Conservation (phyloP, 2,113 vertebrate species). For the Mustela nigripes region DNA sequence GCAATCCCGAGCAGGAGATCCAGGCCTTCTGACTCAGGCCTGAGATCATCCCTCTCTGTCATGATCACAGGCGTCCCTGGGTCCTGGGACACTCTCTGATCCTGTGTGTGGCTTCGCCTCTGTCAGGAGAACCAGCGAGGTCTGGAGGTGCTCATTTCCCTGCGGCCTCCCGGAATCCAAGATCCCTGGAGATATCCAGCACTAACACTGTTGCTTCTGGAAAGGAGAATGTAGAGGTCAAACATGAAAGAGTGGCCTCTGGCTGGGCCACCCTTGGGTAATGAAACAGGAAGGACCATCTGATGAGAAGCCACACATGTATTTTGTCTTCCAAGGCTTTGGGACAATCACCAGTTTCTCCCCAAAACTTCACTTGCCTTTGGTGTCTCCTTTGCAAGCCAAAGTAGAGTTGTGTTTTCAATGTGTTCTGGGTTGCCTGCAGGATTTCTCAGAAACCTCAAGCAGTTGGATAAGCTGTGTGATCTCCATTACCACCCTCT, state of each 20-base stretch:
- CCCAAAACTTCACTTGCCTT: not conserved
- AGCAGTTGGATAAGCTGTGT: constrained; percentile 54
- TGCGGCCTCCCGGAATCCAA: not conserved
- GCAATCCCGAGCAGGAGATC: not conserved
- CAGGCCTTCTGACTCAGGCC: not conserved
- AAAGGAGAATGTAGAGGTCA: not conserved
- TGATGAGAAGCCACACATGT: not conserved
- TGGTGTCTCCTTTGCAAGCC: constrained; percentile 11
- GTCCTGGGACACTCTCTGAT: not conserved
- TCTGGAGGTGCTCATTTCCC: not conserved
- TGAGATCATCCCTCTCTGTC: not conserved
- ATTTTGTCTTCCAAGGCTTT: constrained; percentile 23
- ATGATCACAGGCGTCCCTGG: not conserved
- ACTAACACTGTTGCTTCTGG: not conserved
- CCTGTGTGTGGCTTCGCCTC: not conserved
- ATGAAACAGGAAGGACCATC: constrained; percentile 22
- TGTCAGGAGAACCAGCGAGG: not conserved
- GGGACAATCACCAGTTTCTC: not conserved
- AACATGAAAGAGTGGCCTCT: constrained; percentile 21
- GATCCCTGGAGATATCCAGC: not conserved
- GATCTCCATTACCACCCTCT: constrained; percentile 55
- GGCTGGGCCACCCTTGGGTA: not conserved
- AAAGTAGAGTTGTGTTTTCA: constrained; percentile 47
- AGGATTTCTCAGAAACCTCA: constrained; percentile 65
- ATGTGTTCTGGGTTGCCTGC: constrained; percentile 20